Base-by-base conservation (phyloP, 2,797 vertebrate genomes). In the Betta splendens region DNA sequence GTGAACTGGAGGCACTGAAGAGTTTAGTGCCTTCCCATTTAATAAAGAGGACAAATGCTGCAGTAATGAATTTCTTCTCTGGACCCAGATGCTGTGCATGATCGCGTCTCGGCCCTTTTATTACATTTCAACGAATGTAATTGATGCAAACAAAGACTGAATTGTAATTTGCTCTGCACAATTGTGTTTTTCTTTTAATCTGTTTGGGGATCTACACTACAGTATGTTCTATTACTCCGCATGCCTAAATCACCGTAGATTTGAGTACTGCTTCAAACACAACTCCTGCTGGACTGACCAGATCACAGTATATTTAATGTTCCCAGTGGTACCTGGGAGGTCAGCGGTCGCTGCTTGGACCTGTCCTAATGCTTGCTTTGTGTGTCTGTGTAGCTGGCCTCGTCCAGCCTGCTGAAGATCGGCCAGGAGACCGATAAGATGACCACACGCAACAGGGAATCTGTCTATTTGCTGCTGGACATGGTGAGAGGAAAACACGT, bases 351-450 rank as follows among this genome's bases (percentile, higher is more conserved):
- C n/a, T n/a, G 32, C 4, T 15, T 33, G 32, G 3, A 3, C 15
- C 33, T 13, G 15, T 13, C 32, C 9, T 16, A 36, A 36, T n/a
- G 3, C n/a, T 3, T 16, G 2, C 8, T 4, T 16, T 16, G 9
- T 69, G 10, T 52, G 3, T 53, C 2, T 63, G 16, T 59, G 40
- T 3, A 99, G 97, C 92, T 99, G 85, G 97, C 97, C 33, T 99
- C 97, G 0, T 98, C 97, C 71, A 99, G 97, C 85, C 88, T 99
- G 53, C 80, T 98, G 88, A 99, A 99, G 92, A 98, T 99, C 57
- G 97, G 97, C 46, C 97, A 99, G 83, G 97, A 99, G 80, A 99
- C 96, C 0, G 97, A 98, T 88, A 98, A 98, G 92, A 96, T 95
- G 76, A 98, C 97, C 39, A 98, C 96, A 42, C 93, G 97, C 35